A percentile compares a stretch with the other conserved stretches of the same genome.
Conservation (phyloP, 2,113 vertebrate species). For the Notarius quadriscutis region DNA sequence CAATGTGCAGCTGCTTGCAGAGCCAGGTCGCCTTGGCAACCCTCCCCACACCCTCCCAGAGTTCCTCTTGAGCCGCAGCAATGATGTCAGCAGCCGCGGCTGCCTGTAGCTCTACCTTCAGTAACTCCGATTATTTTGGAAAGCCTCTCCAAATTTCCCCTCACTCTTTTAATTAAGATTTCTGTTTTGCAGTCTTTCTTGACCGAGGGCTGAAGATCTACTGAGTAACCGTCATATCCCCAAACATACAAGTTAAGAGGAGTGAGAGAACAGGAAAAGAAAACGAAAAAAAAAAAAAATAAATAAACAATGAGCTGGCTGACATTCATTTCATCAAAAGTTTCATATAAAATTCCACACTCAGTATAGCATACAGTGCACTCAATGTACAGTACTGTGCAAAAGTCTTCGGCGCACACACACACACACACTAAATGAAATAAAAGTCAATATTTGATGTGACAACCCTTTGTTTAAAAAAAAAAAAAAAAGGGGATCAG, state of each 20-base stretch:
- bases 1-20: constrained; percentile 96
- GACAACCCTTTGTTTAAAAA: too few relatives aligned
- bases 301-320: too few relatives aligned
- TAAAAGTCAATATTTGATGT: too few relatives aligned
- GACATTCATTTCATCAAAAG: neutral
- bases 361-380: neutral
- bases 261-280: neutral
- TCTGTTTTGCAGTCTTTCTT: constrained; percentile 7
- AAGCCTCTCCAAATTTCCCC: neutral
- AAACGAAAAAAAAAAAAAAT: neutral
- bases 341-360: neutral
- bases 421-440: too few relatives aligned
- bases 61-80: constrained; percentile 81
- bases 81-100: constrained; percentile 85
- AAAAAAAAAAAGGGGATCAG: too few relatives aligned
- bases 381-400: too few relatives aligned
- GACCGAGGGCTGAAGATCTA: constrained; percentile 61
- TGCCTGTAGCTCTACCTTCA: constrained; percentile 55
- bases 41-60: constrained; percentile 72
- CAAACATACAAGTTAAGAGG: constrained; percentile 34
- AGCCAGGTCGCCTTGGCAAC: constrained; percentile 94
- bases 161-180: constrained; percentile 17
- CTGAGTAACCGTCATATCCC: constrained; percentile 57
- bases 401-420: too few relatives aligned
- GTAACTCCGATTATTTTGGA: constrained; percentile 1